Conservation (phyloP, 92 coral and sea anemone genomes). For the Phenganax stokvisi region DNA sequence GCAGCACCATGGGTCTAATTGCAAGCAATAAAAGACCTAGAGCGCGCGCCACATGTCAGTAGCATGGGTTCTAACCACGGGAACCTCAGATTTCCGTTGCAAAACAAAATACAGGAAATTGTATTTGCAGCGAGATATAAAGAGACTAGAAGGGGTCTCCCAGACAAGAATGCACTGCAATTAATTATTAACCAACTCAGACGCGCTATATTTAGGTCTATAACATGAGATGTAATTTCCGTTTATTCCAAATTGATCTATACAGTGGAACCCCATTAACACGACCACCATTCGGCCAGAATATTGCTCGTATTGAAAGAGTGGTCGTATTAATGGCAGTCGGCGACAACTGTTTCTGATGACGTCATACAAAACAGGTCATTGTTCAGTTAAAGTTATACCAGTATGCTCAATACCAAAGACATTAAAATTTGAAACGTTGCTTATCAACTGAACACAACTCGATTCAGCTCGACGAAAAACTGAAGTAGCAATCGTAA, state of each 20-base stretch:
- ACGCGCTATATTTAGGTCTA: slow-evolving; percentile 9
- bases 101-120: slow-evolving; percentile 36
- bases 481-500: too few relatives aligned
- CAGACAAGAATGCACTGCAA: slow-evolving; percentile 7
- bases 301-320: too few relatives aligned
- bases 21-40: slow-evolving; percentile 36
- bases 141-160: slow-evolving; percentile 22
- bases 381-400: too few relatives aligned
- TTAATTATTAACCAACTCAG: slow-evolving; percentile 2
- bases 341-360: too few relatives aligned
- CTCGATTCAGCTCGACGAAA: too few relatives aligned
- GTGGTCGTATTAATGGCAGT: too few relatives aligned
- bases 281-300: too few relatives aligned
- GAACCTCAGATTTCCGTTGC: slow-evolving; percentile 29
- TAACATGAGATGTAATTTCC: background rate
- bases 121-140: slow-evolving; percentile 18
- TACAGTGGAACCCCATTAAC: too few relatives aligned
- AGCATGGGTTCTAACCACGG: slow-evolving; percentile 15
- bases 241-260: background rate
- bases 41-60: slow-evolving; percentile 12
- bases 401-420: too few relatives aligned
- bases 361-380: too few relatives aligned
- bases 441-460: too few relatives aligned
- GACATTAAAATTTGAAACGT: too few relatives aligned
- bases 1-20: slow-evolving; percentile 31